Evolutionary conservation across 2,888 invertebrate genomes (phyloP).

Genomic region (Pachycephus smyrnensis): DNA sequence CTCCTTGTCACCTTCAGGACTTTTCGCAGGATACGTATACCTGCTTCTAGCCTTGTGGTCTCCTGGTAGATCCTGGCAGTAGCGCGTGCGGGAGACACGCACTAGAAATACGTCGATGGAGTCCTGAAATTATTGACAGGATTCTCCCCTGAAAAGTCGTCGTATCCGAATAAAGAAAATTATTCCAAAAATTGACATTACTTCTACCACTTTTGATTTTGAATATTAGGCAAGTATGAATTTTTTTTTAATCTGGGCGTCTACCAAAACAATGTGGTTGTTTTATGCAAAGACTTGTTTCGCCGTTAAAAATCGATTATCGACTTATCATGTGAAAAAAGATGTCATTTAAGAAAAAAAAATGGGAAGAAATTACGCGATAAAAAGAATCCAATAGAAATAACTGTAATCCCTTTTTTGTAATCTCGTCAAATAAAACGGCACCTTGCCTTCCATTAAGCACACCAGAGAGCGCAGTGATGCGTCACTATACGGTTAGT

Average conservation of each 20-base stretch:
- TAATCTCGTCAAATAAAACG: neutral
- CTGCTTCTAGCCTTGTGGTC: conserved; percentile 33
- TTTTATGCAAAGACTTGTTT: neutral
- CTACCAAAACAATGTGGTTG: neutral
- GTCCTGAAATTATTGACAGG: neutral
- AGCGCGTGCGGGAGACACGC: conserved; percentile 50
- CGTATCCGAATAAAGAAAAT: neutral
- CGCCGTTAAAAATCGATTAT: too few species aligned
- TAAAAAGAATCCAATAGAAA: neutral
- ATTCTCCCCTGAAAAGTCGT: neutral
- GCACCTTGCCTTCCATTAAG: neutral
- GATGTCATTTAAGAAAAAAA: too few species aligned
- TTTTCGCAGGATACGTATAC: conserved; percentile 23
- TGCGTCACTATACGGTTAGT: conserved; percentile 2
- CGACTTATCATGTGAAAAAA: neutral
- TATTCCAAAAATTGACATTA: neutral
- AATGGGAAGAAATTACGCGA: neutral
- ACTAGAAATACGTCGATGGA: neutral
- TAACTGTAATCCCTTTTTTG: neutral
- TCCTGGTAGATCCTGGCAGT: conserved; percentile 59
- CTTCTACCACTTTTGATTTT: too few species aligned
- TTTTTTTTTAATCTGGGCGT: neutral
- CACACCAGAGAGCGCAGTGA: neutral
- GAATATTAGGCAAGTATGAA: neutral
- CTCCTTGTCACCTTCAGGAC: conserved; percentile 3